Conservation (phyloP, 2,797 vertebrate species). For the Coendou prehensilis region DNA sequence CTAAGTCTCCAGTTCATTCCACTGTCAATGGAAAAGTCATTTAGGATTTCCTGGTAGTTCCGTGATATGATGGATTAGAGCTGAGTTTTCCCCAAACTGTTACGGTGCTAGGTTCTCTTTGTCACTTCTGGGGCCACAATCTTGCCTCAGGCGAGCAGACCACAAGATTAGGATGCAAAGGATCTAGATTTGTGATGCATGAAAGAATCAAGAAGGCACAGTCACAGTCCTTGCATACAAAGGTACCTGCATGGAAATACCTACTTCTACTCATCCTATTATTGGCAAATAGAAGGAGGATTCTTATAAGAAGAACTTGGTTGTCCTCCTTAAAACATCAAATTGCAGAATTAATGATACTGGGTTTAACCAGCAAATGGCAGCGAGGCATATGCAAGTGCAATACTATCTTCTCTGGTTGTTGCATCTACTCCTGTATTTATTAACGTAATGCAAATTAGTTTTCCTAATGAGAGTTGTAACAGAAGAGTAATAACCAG, state of each 20-base stretch:
- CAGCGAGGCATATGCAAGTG: neutral
- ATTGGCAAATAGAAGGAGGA: neutral
- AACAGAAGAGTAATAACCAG: conserved; percentile 77
- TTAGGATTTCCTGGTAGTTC: neutral
- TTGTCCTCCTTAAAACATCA: neutral
- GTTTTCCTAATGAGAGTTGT: conserved; percentile 81
- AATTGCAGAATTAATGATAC: neutral
- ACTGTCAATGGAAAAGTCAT: neutral
- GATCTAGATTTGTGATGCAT: neutral
- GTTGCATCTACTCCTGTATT: conserved; percentile 30
- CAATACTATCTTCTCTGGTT: conserved; percentile 49
- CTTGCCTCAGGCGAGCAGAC: neutral
- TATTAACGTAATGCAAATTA: conserved; percentile 81
- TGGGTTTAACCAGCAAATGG: neutral
- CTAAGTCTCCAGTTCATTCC: neutral
- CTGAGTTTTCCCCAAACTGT: neutral
- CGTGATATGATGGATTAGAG: neutral
- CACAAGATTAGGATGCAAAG: neutral
- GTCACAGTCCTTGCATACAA: neutral
- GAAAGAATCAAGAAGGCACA: neutral
- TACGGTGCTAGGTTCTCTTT: neutral
- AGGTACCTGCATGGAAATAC: neutral
- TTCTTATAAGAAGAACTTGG: neutral
- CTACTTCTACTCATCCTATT: neutral
- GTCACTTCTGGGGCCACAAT: neutral